Evolutionary conservation across 2,888 invertebrate species (phyloP).

Genomic region (Caenorhabditis becei): DNA sequence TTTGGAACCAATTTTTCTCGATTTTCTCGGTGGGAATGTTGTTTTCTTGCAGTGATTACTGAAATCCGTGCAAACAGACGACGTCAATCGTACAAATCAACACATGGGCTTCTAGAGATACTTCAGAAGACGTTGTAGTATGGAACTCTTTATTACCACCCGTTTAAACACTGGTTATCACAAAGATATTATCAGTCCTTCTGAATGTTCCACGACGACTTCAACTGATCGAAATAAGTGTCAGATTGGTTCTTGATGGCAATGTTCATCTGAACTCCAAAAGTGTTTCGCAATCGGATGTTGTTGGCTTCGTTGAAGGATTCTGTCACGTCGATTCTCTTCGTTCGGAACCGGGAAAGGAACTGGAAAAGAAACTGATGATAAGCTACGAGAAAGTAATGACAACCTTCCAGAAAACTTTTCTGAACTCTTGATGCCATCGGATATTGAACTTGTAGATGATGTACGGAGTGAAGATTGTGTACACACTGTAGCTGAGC

Average conservation of each 20-base stretch:
- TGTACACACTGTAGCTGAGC: conserved; percentile 44
- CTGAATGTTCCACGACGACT: conserved; percentile 31
- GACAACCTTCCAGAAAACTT: conserved; percentile 15
- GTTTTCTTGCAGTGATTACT: background rate
- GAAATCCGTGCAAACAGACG: background rate
- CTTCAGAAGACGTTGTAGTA: background rate
- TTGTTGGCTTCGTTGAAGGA: conserved; percentile 9
- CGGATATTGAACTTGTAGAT: conserved; percentile 52
- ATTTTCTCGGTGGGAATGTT: background rate
- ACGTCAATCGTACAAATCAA: background rate
- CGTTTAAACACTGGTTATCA: background rate
- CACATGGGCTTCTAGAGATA: no score
- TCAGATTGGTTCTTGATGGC: conserved; percentile 55
- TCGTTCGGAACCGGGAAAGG: conserved; percentile 18
- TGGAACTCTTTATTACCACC: conserved; percentile 3
- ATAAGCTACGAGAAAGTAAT: no score
- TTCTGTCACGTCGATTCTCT: conserved; percentile 40
- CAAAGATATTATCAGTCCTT: background rate
- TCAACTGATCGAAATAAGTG: conserved; percentile 46
- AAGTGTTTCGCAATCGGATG: conserved; percentile 37
- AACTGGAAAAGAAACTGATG: conserved; percentile 9
- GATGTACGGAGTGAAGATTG: conserved; percentile 54
- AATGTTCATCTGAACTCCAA: conserved; percentile 57
- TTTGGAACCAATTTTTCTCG: no score
- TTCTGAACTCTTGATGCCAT: conserved; percentile 44